Percentiles rank a stretch among this genome's conserved stretches.
These are phyloP conservation scores for Gymnorhina tibicen DNA, from an alignment of 2,113 vertebrate genomes.

Conservation along the genomic window DNA sequence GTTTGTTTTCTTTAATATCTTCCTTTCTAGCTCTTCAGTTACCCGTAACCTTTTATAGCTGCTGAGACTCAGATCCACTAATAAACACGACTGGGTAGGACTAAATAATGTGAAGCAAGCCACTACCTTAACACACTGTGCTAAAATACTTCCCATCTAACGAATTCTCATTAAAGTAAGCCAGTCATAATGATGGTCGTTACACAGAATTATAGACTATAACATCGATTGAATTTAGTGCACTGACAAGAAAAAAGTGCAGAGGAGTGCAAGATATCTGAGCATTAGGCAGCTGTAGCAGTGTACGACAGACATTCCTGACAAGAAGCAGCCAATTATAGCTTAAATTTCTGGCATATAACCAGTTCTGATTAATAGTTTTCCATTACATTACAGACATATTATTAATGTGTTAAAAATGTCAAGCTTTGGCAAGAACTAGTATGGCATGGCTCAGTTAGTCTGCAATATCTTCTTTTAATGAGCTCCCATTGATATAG, in stretches of 20 bases:
- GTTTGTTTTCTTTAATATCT: background rate
- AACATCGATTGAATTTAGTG: constrained; percentile 62
- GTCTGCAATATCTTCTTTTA: constrained; percentile 74
- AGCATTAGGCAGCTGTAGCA: constrained; percentile 77
- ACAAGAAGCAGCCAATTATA: constrained; percentile 87
- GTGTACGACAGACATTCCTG: constrained; percentile 75
- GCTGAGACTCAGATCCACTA: background rate
- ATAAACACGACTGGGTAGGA: background rate
- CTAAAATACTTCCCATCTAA: constrained; percentile 29
- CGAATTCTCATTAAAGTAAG: constrained; percentile 67
- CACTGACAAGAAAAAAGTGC: constrained; percentile 66
- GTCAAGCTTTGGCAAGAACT: constrained; percentile 76
- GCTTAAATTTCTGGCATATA: constrained; percentile 80
- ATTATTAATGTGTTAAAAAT: constrained; percentile 89
- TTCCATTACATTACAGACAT: constrained; percentile 82
- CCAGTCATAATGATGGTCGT: constrained; percentile 69
- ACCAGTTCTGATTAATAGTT: constrained; percentile 87
- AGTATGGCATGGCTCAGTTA: constrained; percentile 62
- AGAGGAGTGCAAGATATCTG: constrained; percentile 68
- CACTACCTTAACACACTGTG: background rate
- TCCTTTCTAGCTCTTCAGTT: background rate
- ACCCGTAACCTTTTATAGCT: background rate
- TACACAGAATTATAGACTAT: constrained; percentile 71
- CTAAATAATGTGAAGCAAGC: background rate
- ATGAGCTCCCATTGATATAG: constrained; percentile 79